A percentile compares a stretch with the other conserved stretches of the same genome.
phyloP scores from a whole-genome alignment of 2,113 vertebrate species.

The Hucho hucho region DNA sequence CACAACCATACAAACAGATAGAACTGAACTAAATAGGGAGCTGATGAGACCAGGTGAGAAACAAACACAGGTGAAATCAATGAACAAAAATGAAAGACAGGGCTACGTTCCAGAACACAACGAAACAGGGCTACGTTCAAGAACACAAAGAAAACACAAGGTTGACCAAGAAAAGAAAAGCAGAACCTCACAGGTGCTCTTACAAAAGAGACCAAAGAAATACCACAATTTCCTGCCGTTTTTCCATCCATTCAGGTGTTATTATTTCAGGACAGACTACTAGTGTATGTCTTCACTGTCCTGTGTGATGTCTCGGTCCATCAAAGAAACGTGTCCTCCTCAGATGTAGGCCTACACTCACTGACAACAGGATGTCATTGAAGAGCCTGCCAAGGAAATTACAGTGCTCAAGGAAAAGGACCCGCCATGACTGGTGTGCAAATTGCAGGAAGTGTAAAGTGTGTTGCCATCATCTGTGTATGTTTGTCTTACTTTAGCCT shows the following conservation, averaged over 20 bases:
- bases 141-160: too few species aligned
- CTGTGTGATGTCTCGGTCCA: constrained; percentile 51
- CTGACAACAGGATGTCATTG: constrained; percentile 71
- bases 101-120: too few species aligned
- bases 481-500: too few species aligned
- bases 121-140: neutral
- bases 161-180: too few species aligned
- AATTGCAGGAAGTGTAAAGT: constrained; percentile 58
- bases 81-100: too few species aligned
- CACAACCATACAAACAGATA: too few species aligned
- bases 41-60: too few species aligned
- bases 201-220: constrained; percentile 45
- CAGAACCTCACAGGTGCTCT: too few species aligned
- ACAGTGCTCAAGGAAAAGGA: constrained; percentile 41
- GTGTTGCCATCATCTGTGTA: constrained; percentile 22
- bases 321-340: constrained; percentile 47
- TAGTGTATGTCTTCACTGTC: constrained; percentile 22
- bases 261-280: constrained; percentile 58
- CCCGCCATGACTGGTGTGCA: constrained; percentile 15
- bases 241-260: constrained; percentile 53
- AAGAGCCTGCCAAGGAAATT: constrained; percentile 59
- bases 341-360: constrained; percentile 43
- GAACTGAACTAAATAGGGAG: too few species aligned
- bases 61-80: too few species aligned
- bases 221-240: constrained; percentile 62